These are phyloP conservation scores for Conchocele bisecta DNA, from an alignment of 2,888 invertebrate species.

Conservation along the genomic window DNA sequence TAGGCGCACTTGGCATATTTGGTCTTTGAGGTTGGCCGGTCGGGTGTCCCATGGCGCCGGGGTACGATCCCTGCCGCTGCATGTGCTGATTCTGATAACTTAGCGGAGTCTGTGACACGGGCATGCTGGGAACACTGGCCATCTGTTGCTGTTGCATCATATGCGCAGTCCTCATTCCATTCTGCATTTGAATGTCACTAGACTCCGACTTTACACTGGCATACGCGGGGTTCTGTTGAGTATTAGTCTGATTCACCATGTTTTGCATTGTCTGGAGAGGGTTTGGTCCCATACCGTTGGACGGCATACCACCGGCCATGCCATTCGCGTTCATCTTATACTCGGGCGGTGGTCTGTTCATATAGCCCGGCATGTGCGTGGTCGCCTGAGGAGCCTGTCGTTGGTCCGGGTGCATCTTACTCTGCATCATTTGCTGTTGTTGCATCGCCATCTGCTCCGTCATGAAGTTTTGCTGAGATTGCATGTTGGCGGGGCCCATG, in stretches of 20 bases:
- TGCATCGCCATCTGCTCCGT: conserved; percentile 66
- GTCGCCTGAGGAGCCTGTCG: conserved; percentile 29
- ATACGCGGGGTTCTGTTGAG: conserved; percentile 62
- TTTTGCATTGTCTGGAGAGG: conserved; percentile 81
- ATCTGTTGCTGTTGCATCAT: conserved; percentile 68
- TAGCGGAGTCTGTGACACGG: conserved; percentile 47
- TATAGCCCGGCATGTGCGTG: conserved; percentile 80
- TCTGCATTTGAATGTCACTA: conserved; percentile 62
- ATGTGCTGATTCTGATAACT: conserved; percentile 60
- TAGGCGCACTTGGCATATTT: conserved; percentile 56
- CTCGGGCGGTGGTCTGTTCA: conserved; percentile 91
- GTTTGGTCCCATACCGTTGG: conserved; percentile 65
- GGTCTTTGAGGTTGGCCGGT: conserved; percentile 56
- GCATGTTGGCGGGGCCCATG: conserved; percentile 53
- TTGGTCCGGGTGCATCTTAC: conserved; percentile 45
- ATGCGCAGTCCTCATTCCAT: conserved; percentile 69
- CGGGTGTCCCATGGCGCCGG: conserved; percentile 59
- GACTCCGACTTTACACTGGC: conserved; percentile 73
- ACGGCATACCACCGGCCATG: conserved; percentile 49
- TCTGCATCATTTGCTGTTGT: conserved; percentile 55
- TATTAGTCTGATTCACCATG: conserved; percentile 85
- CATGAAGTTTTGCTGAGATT: conserved; percentile 66
- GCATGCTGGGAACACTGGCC: conserved; percentile 20
- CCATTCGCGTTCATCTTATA: conserved; percentile 85
- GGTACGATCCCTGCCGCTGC: conserved; percentile 68